Percentiles rank a stretch among this genome's conserved stretches.
Conservation (phyloP, 2,797 vertebrate species). For the Lates japonicus region DNA sequence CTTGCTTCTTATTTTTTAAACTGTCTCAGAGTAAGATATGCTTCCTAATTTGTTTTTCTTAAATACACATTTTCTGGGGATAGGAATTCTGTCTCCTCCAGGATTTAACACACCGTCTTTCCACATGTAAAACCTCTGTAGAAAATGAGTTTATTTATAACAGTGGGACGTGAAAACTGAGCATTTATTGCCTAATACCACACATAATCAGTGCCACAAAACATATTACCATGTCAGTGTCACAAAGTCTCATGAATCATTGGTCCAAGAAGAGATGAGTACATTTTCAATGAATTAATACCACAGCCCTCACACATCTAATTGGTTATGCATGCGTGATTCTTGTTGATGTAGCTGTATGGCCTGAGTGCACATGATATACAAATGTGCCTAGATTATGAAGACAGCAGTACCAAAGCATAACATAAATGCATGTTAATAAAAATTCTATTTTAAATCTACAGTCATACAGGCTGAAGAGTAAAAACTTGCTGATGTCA, state of each 20-base stretch:
- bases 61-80: neutral
- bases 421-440: neutral
- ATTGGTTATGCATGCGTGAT: neutral
- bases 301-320: neutral
- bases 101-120: neutral
- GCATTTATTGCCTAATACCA: neutral
- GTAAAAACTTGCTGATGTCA: no score
- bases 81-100: neutral
- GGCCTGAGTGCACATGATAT: slow-evolving; percentile 1
- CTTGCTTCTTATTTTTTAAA: neutral
- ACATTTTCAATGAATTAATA: slow-evolving; percentile 10
- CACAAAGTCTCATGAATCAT: neutral
- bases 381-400: neutral
- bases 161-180: neutral
- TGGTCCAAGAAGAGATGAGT: neutral
- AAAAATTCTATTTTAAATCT: neutral
- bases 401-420: neutral
- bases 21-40: neutral
- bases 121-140: neutral
- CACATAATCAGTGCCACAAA: neutral
- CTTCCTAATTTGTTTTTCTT: neutral
- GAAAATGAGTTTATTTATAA: neutral
- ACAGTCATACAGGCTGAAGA: neutral
- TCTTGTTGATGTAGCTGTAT: neutral
- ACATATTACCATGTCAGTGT: neutral